Evolutionary conservation across 2,888 invertebrate genomes (phyloP), one percentile per base, ranked within the genome.

Genomic region (Apotomis betuletana): DNA sequence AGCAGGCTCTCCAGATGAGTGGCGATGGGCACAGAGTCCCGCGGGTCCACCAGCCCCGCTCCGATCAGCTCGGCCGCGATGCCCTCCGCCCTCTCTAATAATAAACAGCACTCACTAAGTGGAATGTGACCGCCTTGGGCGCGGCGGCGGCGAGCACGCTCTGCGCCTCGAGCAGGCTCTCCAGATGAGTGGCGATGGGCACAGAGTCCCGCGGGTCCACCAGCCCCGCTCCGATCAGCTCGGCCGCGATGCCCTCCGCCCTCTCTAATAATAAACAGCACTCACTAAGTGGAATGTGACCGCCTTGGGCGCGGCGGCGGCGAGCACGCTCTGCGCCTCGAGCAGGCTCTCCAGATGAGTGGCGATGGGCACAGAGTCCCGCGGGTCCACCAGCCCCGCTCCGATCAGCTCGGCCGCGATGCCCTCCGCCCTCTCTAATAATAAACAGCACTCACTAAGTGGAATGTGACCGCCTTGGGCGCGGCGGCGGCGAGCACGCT

Each of bases 51-150:
- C 10, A 99, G 94, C 2, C 98, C 98, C 6, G 99, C 99, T 67
- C 98, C 97, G 6, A 99, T 98, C 77, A 99, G 92, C 91, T 99
- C 99, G 8, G 96, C 94, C 2, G 99, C 98, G 69, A 99, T 99
- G 51, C 98, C 98, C 83, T 98, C 98, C 0, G 98, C 95, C 0
- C n/a, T n/a, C n/a, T n/a, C n/a, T n/a, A n/a, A n/a, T n/a, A n/a
- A n/a, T n/a, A n/a, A n/a, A n/a, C 9, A 3, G 6, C 1, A 73
- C 87, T 85, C 76, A 91, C 91, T 85, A 92, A 83, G 77, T 87
- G 88, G 85, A 92, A 91, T 81, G 88, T 91, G 55, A 91, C 76
- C 12, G 82, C 78, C 67, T 82, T 83, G 12, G 78, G 72, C 3
- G 79, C 72, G 5, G 75, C 13, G 0, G 61, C 79, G 6, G 74